Percentiles rank a stretch among this genome's conserved stretches.
phyloP scores from a whole-genome alignment of 2,888 invertebrate genomes.

The Mellilla xanthometata region DNA sequence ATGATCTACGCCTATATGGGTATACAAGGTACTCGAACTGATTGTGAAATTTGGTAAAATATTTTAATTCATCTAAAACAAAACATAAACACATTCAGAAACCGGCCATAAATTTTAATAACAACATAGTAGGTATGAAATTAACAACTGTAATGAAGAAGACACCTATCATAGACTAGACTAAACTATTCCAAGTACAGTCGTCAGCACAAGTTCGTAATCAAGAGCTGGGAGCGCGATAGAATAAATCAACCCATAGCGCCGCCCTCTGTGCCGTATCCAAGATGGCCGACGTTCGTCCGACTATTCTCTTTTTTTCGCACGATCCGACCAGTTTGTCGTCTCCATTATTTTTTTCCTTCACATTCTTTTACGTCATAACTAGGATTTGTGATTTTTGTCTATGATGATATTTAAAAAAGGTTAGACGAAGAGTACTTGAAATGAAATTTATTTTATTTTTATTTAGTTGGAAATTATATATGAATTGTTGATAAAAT shows the following conservation, averaged over 20 bases:
- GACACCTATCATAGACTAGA: conserved; percentile 21
- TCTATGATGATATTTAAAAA: conserved; percentile 32
- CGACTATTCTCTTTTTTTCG: conserved; percentile 47
- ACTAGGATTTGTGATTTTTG: conserved; percentile 34
- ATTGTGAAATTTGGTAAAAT: too few relatives aligned
- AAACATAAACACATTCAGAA: too few relatives aligned
- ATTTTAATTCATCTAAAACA: too few relatives aligned
- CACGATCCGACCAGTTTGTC: conserved; percentile 56
- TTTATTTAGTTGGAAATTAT: too few relatives aligned
- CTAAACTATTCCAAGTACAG: conserved; percentile 40
- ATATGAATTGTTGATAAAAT: too few relatives aligned
- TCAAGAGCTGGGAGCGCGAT: conserved; percentile 46
- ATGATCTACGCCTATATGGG: too few relatives aligned
- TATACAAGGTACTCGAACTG: too few relatives aligned
- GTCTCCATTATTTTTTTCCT: conserved; percentile 39
- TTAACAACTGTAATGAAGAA: conserved; percentile 18
- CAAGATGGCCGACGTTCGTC: conserved; percentile 69
- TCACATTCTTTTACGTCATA: conserved; percentile 28
- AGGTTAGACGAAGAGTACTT: too few relatives aligned
- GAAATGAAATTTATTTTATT: too few relatives aligned
- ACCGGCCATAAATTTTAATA: too few relatives aligned
- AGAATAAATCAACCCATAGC: conserved; percentile 67
- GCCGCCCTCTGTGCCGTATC: conserved; percentile 56
- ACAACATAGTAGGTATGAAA: too few relatives aligned
- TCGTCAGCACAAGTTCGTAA: conserved; percentile 47